Conservation (phyloP, 2,888 invertebrate species). For the Pristionchus japonicus region DNA sequence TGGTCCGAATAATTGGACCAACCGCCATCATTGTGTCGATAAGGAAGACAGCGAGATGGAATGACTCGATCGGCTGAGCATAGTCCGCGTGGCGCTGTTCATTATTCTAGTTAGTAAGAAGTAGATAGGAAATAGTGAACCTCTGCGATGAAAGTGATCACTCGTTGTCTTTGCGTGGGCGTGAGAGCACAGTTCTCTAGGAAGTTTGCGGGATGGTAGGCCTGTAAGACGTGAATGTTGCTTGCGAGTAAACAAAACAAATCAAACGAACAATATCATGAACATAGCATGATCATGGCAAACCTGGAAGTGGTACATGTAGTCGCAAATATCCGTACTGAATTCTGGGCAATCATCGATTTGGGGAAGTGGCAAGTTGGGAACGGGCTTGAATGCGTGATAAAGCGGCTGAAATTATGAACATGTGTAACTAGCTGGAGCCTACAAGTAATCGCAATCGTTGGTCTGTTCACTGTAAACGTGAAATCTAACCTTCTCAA, state of each 20-base stretch:
- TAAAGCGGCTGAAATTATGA: neutral
- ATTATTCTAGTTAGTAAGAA: no score
- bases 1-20: neutral
- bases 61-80: neutral
- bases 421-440: neutral
- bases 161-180: neutral
- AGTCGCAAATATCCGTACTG: constrained; percentile 4
- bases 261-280: neutral
- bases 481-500: no score
- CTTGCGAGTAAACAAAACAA: no score
- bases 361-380: neutral
- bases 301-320: constrained; percentile 34
- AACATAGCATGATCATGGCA: neutral
- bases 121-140: no score
- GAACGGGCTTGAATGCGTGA: constrained; percentile 12
- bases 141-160: constrained; percentile 24
- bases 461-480: no score
- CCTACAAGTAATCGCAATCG: no score
- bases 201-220: neutral
- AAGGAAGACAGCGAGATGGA: constrained; percentile 17
- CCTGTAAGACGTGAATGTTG: neutral
- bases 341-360: constrained; percentile 21
- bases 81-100: neutral
- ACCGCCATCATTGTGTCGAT: neutral
- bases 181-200: neutral